Conservation (phyloP, 1,140 invertebrate genomes). For the Drosophila sp. region DNA sequence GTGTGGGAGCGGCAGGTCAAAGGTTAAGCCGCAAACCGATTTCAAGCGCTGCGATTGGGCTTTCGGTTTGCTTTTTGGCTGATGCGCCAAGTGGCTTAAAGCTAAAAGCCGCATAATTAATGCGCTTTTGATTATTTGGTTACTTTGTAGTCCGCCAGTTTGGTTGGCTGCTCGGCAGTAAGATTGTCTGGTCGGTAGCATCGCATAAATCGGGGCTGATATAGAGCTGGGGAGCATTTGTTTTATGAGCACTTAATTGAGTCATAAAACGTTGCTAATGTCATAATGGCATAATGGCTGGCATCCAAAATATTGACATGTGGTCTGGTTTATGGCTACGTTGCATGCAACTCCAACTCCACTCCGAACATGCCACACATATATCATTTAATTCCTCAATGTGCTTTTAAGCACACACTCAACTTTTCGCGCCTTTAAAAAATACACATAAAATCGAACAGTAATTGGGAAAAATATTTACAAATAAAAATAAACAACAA, state of each 20-base stretch:
- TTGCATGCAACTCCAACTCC: conserved; percentile 15
- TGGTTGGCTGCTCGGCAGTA: conserved; percentile 9
- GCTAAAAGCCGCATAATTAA: conserved; percentile 70
- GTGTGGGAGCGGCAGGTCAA: conserved; percentile 1
- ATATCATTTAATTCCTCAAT: neutral
- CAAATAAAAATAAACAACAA: conserved; percentile 23
- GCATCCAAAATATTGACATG: conserved; percentile 50
- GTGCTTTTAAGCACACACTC: conserved; percentile 2
- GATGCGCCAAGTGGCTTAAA: conserved; percentile 22
- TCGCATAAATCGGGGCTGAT: conserved; percentile 37
- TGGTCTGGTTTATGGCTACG: conserved; percentile 6
- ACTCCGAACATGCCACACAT: neutral
- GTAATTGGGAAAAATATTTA: neutral
- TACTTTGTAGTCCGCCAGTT: neutral
- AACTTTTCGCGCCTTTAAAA: conserved; percentile 30
- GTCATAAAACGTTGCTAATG: conserved; percentile 71
- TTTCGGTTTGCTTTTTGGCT: conserved; percentile 16
- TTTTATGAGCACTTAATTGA: conserved; percentile 75
- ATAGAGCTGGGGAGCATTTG: conserved; percentile 45
- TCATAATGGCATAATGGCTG: conserved; percentile 45
- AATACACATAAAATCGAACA: conserved; percentile 29
- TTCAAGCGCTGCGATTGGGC: conserved; percentile 38
- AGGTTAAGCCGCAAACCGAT: conserved; percentile 25
- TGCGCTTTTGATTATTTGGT: conserved; percentile 62
- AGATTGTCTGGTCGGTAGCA: conserved; percentile 4